Evolutionary conservation across 1,140 invertebrate genomes (phyloP), one percentile per base, ranked within the genome.

Genomic region (Drosophila takahashii): DNA sequence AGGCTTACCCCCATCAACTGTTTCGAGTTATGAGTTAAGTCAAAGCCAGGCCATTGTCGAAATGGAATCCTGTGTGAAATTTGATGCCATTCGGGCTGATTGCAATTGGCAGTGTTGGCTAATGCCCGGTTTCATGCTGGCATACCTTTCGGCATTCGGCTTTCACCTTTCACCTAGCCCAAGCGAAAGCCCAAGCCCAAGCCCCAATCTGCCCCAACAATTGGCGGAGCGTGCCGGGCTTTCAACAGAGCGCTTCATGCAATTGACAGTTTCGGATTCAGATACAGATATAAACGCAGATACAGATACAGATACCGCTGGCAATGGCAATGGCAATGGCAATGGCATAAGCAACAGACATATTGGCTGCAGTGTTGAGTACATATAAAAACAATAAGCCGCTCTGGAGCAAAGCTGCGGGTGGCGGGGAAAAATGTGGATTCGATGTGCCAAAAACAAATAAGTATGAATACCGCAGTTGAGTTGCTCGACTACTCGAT

Each of bases 371-470:
- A 65, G 27, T 44, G 47, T 61, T 60, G 66, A 79, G 84, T 84
- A 77, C 52, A 89, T 87, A 89, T 79, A 89, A 87, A 89, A 87
- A 89, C 84, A 84, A 87, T 87, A 83, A 89, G 83, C 66, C 51
- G 79, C 70, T 62, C 39, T 53, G 48, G 13, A 11, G 26, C 16
- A 9, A 18, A 36, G 13, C n/a, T 11, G 39, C 5, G 22, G 4
- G 11, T 10, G 22, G 9, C 4, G 62, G 16, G 32, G 1, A 10
- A 22, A 27, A n/a, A 32, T n/a, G 26, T 34, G 27, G 15, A 5
- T 32, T 16, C 60, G 13, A 65, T 65, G 62, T 60, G 81, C 57
- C 65, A 56, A 39, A 67, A 39, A 41, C 58, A 39, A 50, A 50
- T 61, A 22, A 22, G 26, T 6, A 6, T 9, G 16, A 13, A 22